Evolutionary conservation across 53 echinoderm and acorn worm genomes (phyloP).

Genomic region (Paelopatides confundens): DNA sequence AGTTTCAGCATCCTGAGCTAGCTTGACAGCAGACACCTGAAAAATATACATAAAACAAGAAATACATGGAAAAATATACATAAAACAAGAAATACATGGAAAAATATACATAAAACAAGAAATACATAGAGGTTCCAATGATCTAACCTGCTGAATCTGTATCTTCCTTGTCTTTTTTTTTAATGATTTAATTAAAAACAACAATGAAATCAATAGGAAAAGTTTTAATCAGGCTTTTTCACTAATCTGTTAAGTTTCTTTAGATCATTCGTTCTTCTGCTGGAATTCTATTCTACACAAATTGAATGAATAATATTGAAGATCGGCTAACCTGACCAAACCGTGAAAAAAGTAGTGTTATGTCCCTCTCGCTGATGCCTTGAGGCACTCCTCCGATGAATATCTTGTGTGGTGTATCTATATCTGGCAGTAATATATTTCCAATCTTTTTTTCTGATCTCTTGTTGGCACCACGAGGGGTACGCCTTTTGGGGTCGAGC

Average conservation of each 20-base stretch:
- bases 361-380: conserved; percentile 1
- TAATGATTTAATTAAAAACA: too few species aligned
- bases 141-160: too few species aligned
- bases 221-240: too few species aligned
- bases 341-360: not conserved
- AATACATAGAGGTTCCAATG: too few species aligned
- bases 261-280: too few species aligned
- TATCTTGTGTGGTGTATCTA: conserved; percentile 12
- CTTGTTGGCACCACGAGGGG: not conserved
- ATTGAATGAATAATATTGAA: too few species aligned
- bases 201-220: too few species aligned
- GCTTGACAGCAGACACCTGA: not conserved
- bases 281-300: too few species aligned
- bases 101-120: not conserved
- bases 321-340: conserved; percentile 6
- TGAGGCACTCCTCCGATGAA: conserved; percentile 24
- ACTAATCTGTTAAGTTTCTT: too few species aligned
- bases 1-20: not conserved
- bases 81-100: not conserved
- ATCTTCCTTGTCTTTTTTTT: too few species aligned
- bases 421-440: not conserved
- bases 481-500: conserved; percentile 37
- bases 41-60: not conserved
- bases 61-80: not conserved
- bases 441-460: not conserved